Evolutionary conservation across 2,797 vertebrate genomes (phyloP).

Genomic region (Sparidentex hasta): DNA sequence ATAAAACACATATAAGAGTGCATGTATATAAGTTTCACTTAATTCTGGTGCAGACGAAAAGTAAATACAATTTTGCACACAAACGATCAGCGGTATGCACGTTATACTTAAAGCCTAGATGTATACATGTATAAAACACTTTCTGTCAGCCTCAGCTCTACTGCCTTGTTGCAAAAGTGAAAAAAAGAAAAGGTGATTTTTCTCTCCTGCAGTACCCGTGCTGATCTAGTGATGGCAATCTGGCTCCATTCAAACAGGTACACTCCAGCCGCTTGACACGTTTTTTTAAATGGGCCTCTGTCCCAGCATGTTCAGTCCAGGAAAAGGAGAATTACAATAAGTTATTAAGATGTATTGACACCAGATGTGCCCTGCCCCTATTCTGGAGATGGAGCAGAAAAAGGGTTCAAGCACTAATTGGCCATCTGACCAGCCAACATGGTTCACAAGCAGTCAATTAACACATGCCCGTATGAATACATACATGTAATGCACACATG

Average conservation of each 20-base stretch:
- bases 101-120: not conserved
- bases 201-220: slow-evolving; percentile 70
- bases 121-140: not conserved
- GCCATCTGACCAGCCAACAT: slow-evolving; percentile 66
- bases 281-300: slow-evolving; percentile 69
- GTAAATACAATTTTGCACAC: not conserved
- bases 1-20: not conserved
- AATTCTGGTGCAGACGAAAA: not conserved
- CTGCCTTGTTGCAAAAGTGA: slow-evolving; percentile 1
- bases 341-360: slow-evolving; percentile 79
- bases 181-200: not conserved
- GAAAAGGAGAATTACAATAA: slow-evolving; percentile 78
- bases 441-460: slow-evolving; percentile 58
- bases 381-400: slow-evolving; percentile 54
- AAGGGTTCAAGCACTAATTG: slow-evolving; percentile 67
- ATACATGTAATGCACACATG: slow-evolving; percentile 20
- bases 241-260: slow-evolving; percentile 71
- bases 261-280: slow-evolving; percentile 18
- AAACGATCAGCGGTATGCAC: not conserved
- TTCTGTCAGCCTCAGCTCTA: not conserved
- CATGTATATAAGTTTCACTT: not conserved
- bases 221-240: slow-evolving; percentile 79
- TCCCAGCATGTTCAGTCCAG: slow-evolving; percentile 65
- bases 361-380: slow-evolving; percentile 75
- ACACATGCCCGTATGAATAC: slow-evolving; percentile 44